Percentiles rank a stretch among this genome's conserved stretches.
phyloP scores from a whole-genome alignment of 1,140 invertebrate genomes.

The Meloidogyne floridensis region DNA sequence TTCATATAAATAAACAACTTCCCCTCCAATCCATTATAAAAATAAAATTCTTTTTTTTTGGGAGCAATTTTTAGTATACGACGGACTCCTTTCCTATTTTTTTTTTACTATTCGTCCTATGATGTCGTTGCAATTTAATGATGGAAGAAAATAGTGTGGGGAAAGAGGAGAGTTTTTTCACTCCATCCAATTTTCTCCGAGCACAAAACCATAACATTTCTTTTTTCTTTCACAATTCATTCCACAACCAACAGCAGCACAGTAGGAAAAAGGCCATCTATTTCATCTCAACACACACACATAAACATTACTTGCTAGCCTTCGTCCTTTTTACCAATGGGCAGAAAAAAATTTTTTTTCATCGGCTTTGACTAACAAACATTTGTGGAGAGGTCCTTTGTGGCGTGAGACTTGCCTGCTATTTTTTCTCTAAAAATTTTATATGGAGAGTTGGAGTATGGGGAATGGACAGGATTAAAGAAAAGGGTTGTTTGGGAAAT shows the following conservation, averaged over 20 bases:
- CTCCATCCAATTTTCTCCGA: no score
- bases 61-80: neutral
- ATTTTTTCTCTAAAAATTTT: neutral
- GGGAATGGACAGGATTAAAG: neutral
- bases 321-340: neutral
- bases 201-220: neutral
- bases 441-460: neutral
- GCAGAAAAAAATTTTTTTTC: constrained; percentile 14
- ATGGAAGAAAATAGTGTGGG: neutral
- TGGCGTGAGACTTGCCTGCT: neutral
- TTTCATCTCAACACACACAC: neutral
- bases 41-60: neutral
- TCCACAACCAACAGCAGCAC: constrained; percentile 8
- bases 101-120: neutral
- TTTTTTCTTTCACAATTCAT: neutral
- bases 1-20: neutral
- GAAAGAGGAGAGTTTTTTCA: neutral
- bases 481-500: constrained; percentile 4
- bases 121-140: constrained; percentile 2
- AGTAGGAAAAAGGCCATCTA: neutral
- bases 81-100: neutral
- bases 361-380: neutral
- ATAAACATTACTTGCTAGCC: neutral
- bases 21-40: neutral
- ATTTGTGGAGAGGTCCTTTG: neutral